Evolutionary conservation across 2,113 vertebrate genomes (phyloP).

Genomic region (Python bivittatus): DNA sequence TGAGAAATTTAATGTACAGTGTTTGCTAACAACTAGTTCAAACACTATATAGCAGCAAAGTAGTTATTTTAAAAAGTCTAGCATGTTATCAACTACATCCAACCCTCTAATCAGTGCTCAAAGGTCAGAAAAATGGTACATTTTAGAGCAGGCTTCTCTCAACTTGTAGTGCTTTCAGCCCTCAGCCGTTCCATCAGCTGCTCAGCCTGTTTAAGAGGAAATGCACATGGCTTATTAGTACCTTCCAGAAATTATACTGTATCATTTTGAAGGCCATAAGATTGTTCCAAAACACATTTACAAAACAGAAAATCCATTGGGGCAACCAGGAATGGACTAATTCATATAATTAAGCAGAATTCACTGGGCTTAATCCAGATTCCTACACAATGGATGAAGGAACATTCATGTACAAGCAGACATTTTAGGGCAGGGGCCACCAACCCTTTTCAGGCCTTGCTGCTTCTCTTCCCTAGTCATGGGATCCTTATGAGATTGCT

Average conservation of each 20-base stretch:
- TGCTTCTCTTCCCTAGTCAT: background rate
- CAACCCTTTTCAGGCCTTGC: background rate
- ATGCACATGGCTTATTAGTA: background rate
- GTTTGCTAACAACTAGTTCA: constrained; percentile 22
- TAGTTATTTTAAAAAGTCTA: constrained; percentile 22
- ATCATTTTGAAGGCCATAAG: background rate
- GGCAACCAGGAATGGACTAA: background rate
- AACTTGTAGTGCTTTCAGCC: constrained; percentile 59
- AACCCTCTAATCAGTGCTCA: constrained; percentile 43
- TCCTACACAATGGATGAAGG: background rate
- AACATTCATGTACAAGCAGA: background rate
- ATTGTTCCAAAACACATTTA: background rate
- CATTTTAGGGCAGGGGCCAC: background rate
- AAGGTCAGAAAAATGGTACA: background rate
- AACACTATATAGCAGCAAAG: constrained; percentile 46
- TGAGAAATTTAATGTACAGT: constrained; percentile 22
- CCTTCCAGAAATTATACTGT: background rate
- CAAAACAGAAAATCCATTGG: background rate
- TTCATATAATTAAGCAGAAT: background rate
- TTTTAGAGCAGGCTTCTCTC: constrained; percentile 48
- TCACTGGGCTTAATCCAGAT: background rate
- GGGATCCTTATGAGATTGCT: background rate
- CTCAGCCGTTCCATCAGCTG: constrained; percentile 81
- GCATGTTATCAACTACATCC: constrained; percentile 39
- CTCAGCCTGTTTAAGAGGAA: constrained; percentile 74